phyloP scores from a whole-genome alignment of 1,140 invertebrate species.

The Tetramorium simillimum region DNA sequence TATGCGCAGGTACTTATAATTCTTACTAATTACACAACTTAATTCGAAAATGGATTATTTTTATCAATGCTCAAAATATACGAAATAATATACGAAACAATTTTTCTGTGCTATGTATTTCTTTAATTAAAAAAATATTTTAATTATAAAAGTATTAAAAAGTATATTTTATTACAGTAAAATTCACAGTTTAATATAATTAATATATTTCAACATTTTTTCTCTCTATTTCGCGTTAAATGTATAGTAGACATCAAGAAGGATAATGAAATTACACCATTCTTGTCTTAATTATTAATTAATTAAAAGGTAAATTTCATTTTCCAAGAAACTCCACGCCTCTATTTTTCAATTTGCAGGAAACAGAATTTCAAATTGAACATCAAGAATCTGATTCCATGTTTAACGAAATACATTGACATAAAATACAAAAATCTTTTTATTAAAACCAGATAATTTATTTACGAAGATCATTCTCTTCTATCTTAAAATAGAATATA shows the following conservation, averaged over 20 bases:
- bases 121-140: background rate
- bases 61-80: background rate
- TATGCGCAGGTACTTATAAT: background rate
- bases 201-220: background rate
- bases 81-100: background rate
- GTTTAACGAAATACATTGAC: background rate
- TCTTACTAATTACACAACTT: background rate
- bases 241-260: background rate
- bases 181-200: constrained; percentile 1
- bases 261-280: constrained; percentile 16
- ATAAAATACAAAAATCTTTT: constrained; percentile 60
- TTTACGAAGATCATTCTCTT: background rate
- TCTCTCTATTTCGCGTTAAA: background rate
- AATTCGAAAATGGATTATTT: background rate
- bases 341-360: background rate
- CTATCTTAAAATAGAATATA: background rate
- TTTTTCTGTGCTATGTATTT: background rate
- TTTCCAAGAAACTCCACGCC: background rate
- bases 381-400: background rate
- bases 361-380: constrained; percentile 12
- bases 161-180: background rate
- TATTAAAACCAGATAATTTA: constrained; percentile 3
- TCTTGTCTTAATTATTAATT: constrained; percentile 10
- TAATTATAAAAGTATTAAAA: background rate
- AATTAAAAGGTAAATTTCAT: constrained; percentile 5